Evolutionary conservation across 2,113 vertebrate species (phyloP).

Genomic region (Nothobranchius kuhntae): DNA sequence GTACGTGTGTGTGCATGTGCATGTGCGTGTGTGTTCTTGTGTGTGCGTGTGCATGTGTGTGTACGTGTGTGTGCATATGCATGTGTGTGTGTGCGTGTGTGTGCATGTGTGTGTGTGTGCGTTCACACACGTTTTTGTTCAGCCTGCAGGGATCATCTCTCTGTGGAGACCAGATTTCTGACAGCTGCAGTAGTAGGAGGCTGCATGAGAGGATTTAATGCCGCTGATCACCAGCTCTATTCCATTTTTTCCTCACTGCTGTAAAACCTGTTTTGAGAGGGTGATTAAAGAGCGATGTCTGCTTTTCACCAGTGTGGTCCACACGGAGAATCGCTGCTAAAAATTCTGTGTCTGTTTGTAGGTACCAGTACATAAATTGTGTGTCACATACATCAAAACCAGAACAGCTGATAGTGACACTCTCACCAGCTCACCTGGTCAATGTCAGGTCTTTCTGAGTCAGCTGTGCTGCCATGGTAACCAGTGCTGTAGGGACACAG

Average conservation of each 20-base stretch:
- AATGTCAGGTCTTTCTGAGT: neutral
- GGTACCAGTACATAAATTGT: neutral
- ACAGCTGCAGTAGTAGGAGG: neutral
- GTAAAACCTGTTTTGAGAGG: neutral
- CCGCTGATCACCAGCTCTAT: neutral
- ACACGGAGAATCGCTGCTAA: neutral
- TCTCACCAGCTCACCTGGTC: neutral
- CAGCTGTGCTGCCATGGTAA: slow-evolving; percentile 3
- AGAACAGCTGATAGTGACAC: neutral
- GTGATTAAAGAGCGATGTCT: neutral
- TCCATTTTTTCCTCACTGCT: rapidly evolving
- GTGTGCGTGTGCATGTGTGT: too few relatives aligned
- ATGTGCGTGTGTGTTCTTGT: too few relatives aligned
- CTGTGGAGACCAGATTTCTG: neutral
- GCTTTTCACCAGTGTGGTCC: rapidly evolving
- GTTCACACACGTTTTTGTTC: slow-evolving; percentile 1
- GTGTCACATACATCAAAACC: neutral
- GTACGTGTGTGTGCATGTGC: too few relatives aligned
- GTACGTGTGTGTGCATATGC: too few relatives aligned
- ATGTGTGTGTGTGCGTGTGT: too few relatives aligned
- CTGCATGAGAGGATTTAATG: neutral
- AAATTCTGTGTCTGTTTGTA: neutral
- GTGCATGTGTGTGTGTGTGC: neutral
- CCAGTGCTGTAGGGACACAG: slow-evolving; percentile 16
- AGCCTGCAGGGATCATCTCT: neutral